Percentiles rank a stretch among this genome's conserved stretches.
phyloP scores from a whole-genome alignment of 1,140 invertebrate genomes.

The Lethocerus indicus region DNA sequence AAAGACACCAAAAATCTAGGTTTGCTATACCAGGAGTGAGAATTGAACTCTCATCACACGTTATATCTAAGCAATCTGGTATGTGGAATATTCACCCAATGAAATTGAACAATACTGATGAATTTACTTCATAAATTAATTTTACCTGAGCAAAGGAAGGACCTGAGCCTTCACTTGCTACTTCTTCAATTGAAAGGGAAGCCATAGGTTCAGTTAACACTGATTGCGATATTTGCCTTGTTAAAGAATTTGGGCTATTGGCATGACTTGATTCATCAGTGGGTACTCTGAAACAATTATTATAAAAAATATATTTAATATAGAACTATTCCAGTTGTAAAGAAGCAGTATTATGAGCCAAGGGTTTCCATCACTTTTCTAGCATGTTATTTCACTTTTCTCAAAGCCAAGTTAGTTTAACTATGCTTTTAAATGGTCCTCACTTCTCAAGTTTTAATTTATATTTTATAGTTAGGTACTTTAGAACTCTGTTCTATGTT shows the following conservation, averaged over 20 bases:
- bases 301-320: not conserved
- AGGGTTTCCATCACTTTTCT: no score
- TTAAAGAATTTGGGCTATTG: not conserved
- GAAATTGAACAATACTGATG: not conserved
- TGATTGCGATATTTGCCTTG: not conserved
- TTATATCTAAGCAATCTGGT: not conserved
- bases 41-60: not conserved
- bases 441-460: no score
- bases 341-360: no score
- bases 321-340: no score
- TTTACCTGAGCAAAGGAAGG: slow-evolving; percentile 40
- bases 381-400: no score
- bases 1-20: not conserved
- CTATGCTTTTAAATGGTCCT: no score
- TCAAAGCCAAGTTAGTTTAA: no score
- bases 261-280: slow-evolving; percentile 2
- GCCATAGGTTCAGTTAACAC: not conserved
- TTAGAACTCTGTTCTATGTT: no score
- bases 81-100: not conserved
- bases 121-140: not conserved
- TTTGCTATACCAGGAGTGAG: not conserved
- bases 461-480: no score
- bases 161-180: slow-evolving; percentile 21
- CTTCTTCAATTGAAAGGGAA: slow-evolving; percentile 12
- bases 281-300: not conserved